These are phyloP conservation scores for Esox masquinongy DNA, from an alignment of 2,797 vertebrate species.

Conservation along the genomic window DNA sequence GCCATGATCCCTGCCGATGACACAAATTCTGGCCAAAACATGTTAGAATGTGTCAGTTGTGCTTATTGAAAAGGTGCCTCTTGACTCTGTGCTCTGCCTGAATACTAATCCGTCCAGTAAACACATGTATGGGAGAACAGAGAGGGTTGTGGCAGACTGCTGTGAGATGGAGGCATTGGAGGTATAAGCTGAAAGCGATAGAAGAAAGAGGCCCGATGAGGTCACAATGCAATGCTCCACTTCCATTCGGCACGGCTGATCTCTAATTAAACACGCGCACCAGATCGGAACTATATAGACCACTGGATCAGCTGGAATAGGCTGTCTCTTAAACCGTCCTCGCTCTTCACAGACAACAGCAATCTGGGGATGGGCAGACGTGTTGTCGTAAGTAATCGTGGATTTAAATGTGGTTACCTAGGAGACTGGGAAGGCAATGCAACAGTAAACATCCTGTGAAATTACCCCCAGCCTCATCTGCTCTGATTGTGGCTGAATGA, in stretches of 20 bases:
- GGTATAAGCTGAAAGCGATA: constrained; percentile 61
- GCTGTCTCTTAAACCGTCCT: constrained; percentile 57
- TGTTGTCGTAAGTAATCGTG: constrained; percentile 47
- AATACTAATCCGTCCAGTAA: constrained; percentile 51
- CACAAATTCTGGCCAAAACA: constrained; percentile 15
- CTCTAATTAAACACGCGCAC: constrained; percentile 67
- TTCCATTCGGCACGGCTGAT: constrained; percentile 64
- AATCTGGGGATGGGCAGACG: constrained; percentile 33
- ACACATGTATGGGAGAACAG: constrained; percentile 56
- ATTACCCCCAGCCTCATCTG: constrained; percentile 49
- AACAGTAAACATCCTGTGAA: constrained; percentile 47
- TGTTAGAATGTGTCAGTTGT: constrained; percentile 40
- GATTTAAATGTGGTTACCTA: constrained; percentile 54
- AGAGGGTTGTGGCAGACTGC: constrained; percentile 55
- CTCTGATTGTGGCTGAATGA: constrained; percentile 55
- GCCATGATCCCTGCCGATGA: constrained; percentile 44
- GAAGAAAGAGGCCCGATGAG: constrained; percentile 59
- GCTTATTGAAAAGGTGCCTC: constrained; percentile 25
- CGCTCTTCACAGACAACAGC: constrained; percentile 35
- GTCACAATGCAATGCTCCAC: constrained; percentile 61
- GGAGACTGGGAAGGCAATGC: constrained; percentile 46
- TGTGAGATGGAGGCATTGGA: constrained; percentile 65
- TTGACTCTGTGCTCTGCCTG: constrained; percentile 20
- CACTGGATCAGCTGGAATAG: constrained; percentile 57
- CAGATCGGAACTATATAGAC: constrained; percentile 50